Conservation (phyloP, 1,140 invertebrate genomes). For the Calycopis cecrops region DNA sequence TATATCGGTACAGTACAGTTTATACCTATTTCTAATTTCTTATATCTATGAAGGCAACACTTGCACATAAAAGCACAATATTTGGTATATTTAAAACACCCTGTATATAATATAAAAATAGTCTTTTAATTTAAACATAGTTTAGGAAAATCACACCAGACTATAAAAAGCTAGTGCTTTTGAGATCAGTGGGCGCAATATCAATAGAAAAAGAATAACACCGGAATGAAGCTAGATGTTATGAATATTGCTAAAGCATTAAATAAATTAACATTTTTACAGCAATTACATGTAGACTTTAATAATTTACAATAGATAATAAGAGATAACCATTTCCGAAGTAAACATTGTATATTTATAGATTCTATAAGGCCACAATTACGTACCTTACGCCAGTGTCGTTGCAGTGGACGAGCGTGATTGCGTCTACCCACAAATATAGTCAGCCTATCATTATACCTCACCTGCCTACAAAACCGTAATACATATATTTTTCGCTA, state of each 20-base stretch:
- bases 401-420: too few relatives aligned
- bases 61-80: constrained; percentile 67
- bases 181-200: constrained; percentile 45
- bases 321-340: too few relatives aligned
- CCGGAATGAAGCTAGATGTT: constrained; percentile 1
- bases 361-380: too few relatives aligned
- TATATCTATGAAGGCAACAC: constrained; percentile 59
- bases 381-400: too few relatives aligned
- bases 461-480: too few relatives aligned
- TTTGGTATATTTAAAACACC: constrained; percentile 70
- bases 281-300: too few relatives aligned
- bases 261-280: too few relatives aligned
- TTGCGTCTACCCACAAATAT: too few relatives aligned
- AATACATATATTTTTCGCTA: too few relatives aligned
- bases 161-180: constrained; percentile 34
- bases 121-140: constrained; percentile 37
- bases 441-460: too few relatives aligned
- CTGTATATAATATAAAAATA: constrained; percentile 71
- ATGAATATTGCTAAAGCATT: constrained; percentile 6
- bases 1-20: constrained; percentile 19
- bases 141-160: constrained; percentile 56
- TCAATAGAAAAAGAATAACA: constrained; percentile 10
- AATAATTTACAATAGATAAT: too few relatives aligned
- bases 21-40: constrained; percentile 19
- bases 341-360: too few relatives aligned